Evolutionary conservation across 2,113 vertebrate species (phyloP).

Genomic region (Brachyhypopomus gauderio): DNA sequence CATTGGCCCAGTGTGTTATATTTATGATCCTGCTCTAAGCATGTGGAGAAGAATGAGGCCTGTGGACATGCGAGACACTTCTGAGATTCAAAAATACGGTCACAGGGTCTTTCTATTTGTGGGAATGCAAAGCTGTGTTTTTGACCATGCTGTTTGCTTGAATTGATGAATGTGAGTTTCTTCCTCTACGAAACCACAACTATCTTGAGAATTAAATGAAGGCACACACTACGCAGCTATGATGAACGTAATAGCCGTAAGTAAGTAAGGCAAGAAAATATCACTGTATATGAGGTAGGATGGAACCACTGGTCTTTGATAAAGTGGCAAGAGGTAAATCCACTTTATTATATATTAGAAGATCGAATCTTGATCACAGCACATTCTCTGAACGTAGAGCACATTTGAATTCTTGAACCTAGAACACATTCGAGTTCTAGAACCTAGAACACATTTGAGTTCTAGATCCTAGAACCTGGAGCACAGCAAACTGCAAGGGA

Average conservation of each 20-base stretch:
- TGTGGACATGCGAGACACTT: constrained; percentile 45
- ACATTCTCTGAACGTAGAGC: too few species aligned
- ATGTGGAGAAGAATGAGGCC: constrained; percentile 58
- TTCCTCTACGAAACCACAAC: background rate
- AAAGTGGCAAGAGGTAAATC: too few species aligned
- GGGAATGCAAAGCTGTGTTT: background rate
- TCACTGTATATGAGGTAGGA: background rate
- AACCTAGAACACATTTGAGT: too few species aligned
- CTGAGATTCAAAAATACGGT: background rate
- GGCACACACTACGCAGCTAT: background rate
- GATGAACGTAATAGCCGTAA: background rate
- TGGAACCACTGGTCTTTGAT: background rate
- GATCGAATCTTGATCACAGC: too few species aligned
- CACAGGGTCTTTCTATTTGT: background rate
- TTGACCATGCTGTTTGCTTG: background rate
- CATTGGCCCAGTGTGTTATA: constrained; percentile 49
- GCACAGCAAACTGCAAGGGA: too few species aligned
- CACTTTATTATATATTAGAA: too few species aligned
- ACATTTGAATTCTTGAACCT: too few species aligned
- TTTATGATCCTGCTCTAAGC: constrained; percentile 63
- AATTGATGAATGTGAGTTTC: background rate
- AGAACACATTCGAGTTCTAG: too few species aligned
- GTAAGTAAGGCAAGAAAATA: background rate
- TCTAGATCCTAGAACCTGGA: too few species aligned
- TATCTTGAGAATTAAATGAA: background rate